Percentiles rank a stretch among this genome's conserved stretches.
Evolutionary conservation across 2,888 invertebrate genomes (phyloP).

Genomic region (Odontocerum albicorne): DNA sequence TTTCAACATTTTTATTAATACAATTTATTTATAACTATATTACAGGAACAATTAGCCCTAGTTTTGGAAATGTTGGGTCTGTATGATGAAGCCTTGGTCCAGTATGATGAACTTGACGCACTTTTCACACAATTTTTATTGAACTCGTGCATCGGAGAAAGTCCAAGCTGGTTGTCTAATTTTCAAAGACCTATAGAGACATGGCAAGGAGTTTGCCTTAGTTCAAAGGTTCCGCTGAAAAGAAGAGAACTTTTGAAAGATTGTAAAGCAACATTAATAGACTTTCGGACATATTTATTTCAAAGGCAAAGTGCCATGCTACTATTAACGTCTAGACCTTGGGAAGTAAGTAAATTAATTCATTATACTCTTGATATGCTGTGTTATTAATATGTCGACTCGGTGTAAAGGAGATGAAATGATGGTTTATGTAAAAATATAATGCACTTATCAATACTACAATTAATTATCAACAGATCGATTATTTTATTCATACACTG

Average conservation of each 20-base stretch:
- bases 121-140: constrained; percentile 95
- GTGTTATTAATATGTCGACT: no score
- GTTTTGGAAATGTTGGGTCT: constrained; percentile 92
- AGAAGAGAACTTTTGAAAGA: constrained; percentile 54
- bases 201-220: constrained; percentile 81
- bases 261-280: constrained; percentile 72
- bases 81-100: constrained; percentile 91
- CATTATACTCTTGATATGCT: no score
- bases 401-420: no score
- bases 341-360: constrained; percentile 73
- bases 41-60: constrained; percentile 92
- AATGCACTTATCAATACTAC: no score
- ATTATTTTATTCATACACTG: no score
- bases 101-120: constrained; percentile 96
- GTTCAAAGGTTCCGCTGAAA: constrained; percentile 60
- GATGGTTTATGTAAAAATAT: no score
- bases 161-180: constrained; percentile 80
- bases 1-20: no score
- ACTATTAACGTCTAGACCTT: constrained; percentile 70
- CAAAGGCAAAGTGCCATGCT: constrained; percentile 90
- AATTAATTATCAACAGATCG: no score
- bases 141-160: constrained; percentile 87
- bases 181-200: constrained; percentile 79
- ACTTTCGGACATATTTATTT: constrained; percentile 92
- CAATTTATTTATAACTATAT: constrained; percentile 38